Conservation (phyloP, 2,797 vertebrate species). For the Characodon lateralis region DNA sequence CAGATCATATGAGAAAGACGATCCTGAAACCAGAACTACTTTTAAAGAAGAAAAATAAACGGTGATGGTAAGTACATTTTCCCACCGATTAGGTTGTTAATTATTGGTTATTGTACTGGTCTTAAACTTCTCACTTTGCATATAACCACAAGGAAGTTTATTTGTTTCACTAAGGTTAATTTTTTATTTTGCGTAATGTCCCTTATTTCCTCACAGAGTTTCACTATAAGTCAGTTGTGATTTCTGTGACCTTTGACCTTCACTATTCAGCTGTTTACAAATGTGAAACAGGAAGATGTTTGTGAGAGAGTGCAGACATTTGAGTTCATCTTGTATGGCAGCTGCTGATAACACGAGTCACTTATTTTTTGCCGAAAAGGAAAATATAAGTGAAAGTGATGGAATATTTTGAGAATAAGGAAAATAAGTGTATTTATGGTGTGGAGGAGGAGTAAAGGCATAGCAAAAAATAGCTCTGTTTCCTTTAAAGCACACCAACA, state of each 20-base stretch:
- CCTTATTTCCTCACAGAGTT: not conserved
- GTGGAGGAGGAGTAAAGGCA: not conserved
- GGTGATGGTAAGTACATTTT: not conserved
- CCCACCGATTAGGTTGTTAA: not conserved
- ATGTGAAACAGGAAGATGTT: not conserved
- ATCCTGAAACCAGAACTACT: not conserved
- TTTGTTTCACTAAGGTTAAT: not conserved
- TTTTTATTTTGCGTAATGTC: not conserved
- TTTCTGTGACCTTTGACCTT: not conserved
- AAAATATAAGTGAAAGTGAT: not conserved
- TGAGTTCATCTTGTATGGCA: not conserved
- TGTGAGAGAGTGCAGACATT: not conserved
- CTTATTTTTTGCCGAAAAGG: not conserved
- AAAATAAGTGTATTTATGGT: not conserved
- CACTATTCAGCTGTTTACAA: slow-evolving; percentile 1
- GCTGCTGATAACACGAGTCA: not conserved
- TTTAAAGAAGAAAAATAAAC: not conserved
- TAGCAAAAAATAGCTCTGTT: not conserved
- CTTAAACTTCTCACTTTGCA: not conserved
- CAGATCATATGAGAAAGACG: not conserved
- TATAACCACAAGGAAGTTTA: not conserved
- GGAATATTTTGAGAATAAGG: no score
- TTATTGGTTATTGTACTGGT: not conserved
- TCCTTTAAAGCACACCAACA: not conserved
- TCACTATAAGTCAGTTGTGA: not conserved